Evolutionary conservation across 2,113 vertebrate genomes (phyloP).

Genomic region (Sphaerodactylus townsendi): DNA sequence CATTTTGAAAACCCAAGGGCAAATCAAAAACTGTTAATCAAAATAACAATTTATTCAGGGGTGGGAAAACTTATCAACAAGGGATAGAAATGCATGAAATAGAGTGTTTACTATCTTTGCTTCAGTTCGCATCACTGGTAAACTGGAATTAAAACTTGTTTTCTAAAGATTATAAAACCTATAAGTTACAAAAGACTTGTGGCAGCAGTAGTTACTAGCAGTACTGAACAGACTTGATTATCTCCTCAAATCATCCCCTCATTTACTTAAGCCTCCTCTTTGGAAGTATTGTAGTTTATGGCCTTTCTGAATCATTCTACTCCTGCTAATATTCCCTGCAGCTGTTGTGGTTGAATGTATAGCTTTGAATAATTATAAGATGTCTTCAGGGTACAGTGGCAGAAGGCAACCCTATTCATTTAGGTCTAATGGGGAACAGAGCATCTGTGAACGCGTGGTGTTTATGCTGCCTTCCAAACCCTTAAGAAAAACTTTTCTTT

Average conservation of each 20-base stretch:
- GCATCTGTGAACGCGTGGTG: neutral
- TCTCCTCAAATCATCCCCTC: neutral
- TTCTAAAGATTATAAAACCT: neutral
- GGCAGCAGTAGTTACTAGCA: neutral
- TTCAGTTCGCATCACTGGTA: too few relatives aligned
- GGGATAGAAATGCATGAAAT: too few relatives aligned
- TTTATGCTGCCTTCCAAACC: rapidly evolving
- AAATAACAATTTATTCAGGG: neutral
- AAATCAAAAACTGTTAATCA: neutral
- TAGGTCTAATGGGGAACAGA: neutral
- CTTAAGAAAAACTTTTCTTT: neutral
- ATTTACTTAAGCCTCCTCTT: neutral
- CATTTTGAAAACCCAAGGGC: neutral
- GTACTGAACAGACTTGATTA: neutral
- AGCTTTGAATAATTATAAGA: too few relatives aligned
- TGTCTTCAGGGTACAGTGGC: neutral
- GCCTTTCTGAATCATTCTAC: neutral
- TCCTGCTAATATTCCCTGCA: neutral
- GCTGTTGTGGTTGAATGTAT: neutral
- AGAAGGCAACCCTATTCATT: neutral
- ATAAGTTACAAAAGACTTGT: neutral
- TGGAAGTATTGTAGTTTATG: neutral
- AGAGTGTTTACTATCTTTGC: too few relatives aligned
- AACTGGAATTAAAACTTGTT: neutral
- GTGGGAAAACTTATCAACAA: too few relatives aligned